phyloP scores from a whole-genome alignment of 2,888 invertebrate genomes.

The Lapara coniferarum region DNA sequence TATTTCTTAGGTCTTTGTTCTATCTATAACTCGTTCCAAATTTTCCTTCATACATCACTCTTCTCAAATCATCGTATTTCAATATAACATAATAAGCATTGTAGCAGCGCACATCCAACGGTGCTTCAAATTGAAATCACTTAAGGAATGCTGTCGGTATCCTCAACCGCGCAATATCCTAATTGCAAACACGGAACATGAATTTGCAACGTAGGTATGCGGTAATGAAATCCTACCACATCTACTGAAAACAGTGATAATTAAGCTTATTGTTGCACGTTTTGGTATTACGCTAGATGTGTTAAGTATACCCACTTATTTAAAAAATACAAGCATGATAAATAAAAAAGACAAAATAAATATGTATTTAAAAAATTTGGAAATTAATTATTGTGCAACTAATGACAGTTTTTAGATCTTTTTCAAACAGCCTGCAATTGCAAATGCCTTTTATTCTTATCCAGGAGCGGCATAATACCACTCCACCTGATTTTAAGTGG shows the following conservation, averaged over 20 bases:
- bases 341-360: too few relatives aligned
- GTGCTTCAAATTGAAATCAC: conserved; percentile 23
- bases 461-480: too few relatives aligned
- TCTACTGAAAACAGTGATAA: conserved; percentile 27
- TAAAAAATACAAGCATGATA: too few relatives aligned
- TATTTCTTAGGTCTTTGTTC: too few relatives aligned
- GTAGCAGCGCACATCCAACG: not conserved
- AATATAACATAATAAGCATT: not conserved
- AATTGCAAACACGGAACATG: conserved; percentile 41
- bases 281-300: not conserved
- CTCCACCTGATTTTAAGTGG: too few relatives aligned
- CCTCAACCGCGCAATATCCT: conserved; percentile 34
- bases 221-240: conserved; percentile 32
- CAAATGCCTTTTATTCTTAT: too few relatives aligned
- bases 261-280: conserved; percentile 25
- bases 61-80: not conserved
- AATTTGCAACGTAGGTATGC: conserved; percentile 41
- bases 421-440: too few relatives aligned
- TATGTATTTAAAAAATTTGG: too few relatives aligned
- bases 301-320: too few relatives aligned
- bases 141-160: conserved; percentile 25
- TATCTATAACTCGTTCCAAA: not conserved
- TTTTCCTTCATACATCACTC: not conserved
- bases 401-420: too few relatives aligned
- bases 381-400: too few relatives aligned